A percentile compares a stretch with the other conserved stretches of the same genome.
Evolutionary conservation across 2,888 invertebrate genomes (phyloP).

Genomic region (Ectropis crepuscularia): DNA sequence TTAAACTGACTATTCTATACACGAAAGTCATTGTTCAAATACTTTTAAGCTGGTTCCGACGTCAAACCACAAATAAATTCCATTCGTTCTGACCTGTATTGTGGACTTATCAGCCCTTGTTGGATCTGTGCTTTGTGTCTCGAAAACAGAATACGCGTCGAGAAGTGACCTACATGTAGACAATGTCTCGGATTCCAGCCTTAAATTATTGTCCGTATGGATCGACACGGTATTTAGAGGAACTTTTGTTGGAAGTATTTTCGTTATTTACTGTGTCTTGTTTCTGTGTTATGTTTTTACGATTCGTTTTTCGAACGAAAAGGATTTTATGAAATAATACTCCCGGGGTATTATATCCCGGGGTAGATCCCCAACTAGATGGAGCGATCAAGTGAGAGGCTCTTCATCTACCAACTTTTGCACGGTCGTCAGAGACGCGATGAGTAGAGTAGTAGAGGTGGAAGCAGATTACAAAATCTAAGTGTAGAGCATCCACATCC

Average conservation of each 20-base stretch:
- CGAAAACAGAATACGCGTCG: conserved; percentile 25
- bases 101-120: conserved; percentile 29
- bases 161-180: conserved; percentile 18
- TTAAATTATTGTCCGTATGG: conserved; percentile 9
- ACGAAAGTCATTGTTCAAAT: too few relatives aligned
- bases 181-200: conserved; percentile 10
- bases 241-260: not conserved
- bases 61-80: conserved; percentile 27
- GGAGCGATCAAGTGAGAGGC: too few relatives aligned
- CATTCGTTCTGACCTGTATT: conserved; percentile 24
- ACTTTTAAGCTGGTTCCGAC: not conserved
- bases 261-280: not conserved
- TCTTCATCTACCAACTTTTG: too few relatives aligned
- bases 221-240: not conserved
- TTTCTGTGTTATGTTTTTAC: not conserved
- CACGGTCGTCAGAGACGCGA: too few relatives aligned
- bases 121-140: conserved; percentile 20
- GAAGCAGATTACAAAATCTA: too few relatives aligned
- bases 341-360: too few relatives aligned
- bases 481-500: too few relatives aligned
- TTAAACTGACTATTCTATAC: too few relatives aligned
- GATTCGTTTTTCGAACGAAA: too few relatives aligned
- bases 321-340: too few relatives aligned
- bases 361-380: too few relatives aligned
- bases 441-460: too few relatives aligned